These are phyloP conservation scores for Gibbula magus DNA, from an alignment of 2,888 invertebrate species.

Conservation along the genomic window DNA sequence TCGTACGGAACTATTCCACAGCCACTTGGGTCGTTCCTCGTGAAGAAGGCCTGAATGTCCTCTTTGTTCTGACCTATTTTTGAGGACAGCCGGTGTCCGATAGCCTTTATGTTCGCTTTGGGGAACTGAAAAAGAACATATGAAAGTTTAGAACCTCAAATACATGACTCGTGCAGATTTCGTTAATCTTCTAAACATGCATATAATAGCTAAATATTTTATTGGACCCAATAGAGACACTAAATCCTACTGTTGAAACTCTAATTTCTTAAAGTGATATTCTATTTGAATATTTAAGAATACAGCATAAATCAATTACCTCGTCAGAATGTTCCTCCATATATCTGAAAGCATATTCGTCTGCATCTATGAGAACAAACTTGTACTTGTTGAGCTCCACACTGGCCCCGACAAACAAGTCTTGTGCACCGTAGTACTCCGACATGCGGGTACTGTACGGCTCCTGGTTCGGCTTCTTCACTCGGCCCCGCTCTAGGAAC, in stretches of 20 bases:
- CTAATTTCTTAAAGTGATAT: too few species aligned
- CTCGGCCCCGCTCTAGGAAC: constrained; percentile 73
- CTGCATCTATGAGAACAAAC: constrained; percentile 74
- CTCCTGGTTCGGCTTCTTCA: constrained; percentile 79
- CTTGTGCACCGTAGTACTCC: constrained; percentile 71
- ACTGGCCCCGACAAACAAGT: constrained; percentile 72
- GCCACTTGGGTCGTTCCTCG: constrained; percentile 61
- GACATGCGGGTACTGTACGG: constrained; percentile 73
- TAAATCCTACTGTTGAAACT: too few species aligned
- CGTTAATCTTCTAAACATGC: neutral
- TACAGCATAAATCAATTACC: constrained; percentile 76
- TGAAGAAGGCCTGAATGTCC: constrained; percentile 65
- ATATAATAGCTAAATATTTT: neutral
- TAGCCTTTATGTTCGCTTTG: constrained; percentile 59
- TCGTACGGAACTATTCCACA: constrained; percentile 57
- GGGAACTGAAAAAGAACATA: constrained; percentile 60
- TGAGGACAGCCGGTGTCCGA: constrained; percentile 56
- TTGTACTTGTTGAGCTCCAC: constrained; percentile 72
- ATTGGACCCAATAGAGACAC: neutral
- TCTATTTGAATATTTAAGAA: too few species aligned
- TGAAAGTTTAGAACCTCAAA: neutral
- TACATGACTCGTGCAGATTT: neutral
- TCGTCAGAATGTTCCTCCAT: constrained; percentile 87
- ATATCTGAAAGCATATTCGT: constrained; percentile 77
- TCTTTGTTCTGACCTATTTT: constrained; percentile 57